Conservation (phyloP, 2,113 vertebrate species). For the Halcyon malimbica region DNA sequence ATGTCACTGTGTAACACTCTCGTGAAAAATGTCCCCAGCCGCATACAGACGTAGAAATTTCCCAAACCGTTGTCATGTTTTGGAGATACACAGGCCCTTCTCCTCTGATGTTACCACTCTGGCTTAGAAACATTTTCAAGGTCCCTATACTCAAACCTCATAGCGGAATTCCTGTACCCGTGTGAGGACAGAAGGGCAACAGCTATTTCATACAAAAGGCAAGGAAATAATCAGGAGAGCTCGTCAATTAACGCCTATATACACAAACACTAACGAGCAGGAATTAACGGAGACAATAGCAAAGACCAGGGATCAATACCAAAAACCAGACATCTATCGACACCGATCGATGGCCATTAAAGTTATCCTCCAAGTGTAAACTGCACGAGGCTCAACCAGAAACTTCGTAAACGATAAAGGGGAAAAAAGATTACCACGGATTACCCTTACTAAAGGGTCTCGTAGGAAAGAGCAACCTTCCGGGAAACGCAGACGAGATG, state of each 20-base stretch:
- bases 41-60: neutral
- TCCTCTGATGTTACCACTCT: neutral
- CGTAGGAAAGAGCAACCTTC: too few relatives aligned
- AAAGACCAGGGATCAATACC: neutral
- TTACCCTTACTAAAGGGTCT: too few relatives aligned
- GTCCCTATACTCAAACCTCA: neutral
- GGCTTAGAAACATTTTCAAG: neutral
- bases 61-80: neutral
- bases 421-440: neutral
- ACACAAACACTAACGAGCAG: neutral
- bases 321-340: neutral
- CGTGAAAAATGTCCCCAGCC: neutral
- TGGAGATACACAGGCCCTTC: neutral
- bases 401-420: neutral
- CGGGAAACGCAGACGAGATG: too few relatives aligned
- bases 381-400: neutral
- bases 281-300: rapidly evolving
- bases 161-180: neutral
- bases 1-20: too few relatives aligned
- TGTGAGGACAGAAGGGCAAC: rapidly evolving
- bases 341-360: neutral
- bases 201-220: rapidly evolving
- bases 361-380: neutral
- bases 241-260: neutral
- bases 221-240: neutral